Base-by-base conservation (phyloP, 2,113 vertebrate genomes). In the Sturnira hondurensis region DNA sequence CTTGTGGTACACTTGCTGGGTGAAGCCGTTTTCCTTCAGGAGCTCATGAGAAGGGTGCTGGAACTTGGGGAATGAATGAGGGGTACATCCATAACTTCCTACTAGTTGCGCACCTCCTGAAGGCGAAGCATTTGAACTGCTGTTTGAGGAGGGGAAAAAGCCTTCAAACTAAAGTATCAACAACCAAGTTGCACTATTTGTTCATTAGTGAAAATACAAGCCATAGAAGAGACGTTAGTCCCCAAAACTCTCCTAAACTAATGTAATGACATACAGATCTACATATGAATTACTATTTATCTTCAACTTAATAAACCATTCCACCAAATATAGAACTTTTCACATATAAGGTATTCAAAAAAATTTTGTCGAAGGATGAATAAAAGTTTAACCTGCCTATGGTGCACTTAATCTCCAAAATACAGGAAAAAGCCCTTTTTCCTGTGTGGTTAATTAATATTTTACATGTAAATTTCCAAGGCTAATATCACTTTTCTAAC, bases 21-120 rank as follows among this genome's bases (percentile, higher is more conserved):
- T 99, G 97, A 99, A 99, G 98, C 99, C 99, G 92, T 99, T 99
- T 97, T 99, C 99, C 96, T 99, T 98, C 95, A 99, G 96, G 97
- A 99, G 98, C 97, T 99, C 99, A 20, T 99, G 99, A 89, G 99
- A 99, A 50, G 99, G 99, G 95, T 99, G 99, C 98, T 99, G 99
- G 97, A 99, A 99, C 71, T 99, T 99, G 81, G 99, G 99, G 94
- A 99, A 98, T 28, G 99, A 99, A 94, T 99, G 99, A 31, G 99
- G 99, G n/a, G 99, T 99, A 93, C 99, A 99, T 80, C 99, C 98
- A 0, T 99, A 99, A 77, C 97, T 98, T 97, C 99, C 99, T 11
- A 97, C 86, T 12, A 99, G 97, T 0, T 98, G 98, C 15, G 97
- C 97, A 73, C 98, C 99, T 98, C 99, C 99, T 56, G 99, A 99